Evolutionary conservation across 1,140 invertebrate genomes (phyloP).

Genomic region (Procambarus clarkii): DNA sequence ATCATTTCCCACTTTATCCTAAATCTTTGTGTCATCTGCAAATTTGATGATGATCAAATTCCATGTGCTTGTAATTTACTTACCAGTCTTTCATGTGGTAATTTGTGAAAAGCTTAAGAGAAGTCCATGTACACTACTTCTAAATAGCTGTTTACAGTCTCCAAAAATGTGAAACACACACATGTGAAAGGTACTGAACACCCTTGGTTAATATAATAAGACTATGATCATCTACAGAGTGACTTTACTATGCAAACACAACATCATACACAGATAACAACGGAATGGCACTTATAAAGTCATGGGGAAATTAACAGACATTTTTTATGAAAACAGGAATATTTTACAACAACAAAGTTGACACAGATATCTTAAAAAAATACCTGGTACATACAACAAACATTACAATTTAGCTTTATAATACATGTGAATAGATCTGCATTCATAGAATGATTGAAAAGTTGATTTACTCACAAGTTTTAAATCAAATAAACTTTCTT

Average conservation of each 20-base stretch:
- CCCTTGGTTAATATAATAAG: conserved; percentile 1
- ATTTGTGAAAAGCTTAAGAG: no score
- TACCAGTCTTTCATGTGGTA: no score
- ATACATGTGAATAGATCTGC: conserved; percentile 33
- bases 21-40: no score
- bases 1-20: no score
- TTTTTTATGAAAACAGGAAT: conserved; percentile 28
- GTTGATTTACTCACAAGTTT: conserved; percentile 24
- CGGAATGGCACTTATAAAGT: conserved; percentile 56
- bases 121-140: no score
- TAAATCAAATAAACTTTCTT: conserved; percentile 7
- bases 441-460: conserved; percentile 28
- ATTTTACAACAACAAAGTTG: conserved; percentile 44
- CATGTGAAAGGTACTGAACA: neutral
- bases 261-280: conserved; percentile 54
- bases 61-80: no score
- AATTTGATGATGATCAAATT: no score
- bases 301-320: conserved; percentile 49
- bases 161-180: no score
- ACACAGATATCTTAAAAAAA: conserved; percentile 42
- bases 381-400: conserved; percentile 36
- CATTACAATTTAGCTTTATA: conserved; percentile 48
- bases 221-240: neutral
- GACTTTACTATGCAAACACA: conserved; percentile 61
- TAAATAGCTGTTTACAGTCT: no score